Conservation (phyloP, 2,888 invertebrate species). For the Cheilosia vulpina region DNA sequence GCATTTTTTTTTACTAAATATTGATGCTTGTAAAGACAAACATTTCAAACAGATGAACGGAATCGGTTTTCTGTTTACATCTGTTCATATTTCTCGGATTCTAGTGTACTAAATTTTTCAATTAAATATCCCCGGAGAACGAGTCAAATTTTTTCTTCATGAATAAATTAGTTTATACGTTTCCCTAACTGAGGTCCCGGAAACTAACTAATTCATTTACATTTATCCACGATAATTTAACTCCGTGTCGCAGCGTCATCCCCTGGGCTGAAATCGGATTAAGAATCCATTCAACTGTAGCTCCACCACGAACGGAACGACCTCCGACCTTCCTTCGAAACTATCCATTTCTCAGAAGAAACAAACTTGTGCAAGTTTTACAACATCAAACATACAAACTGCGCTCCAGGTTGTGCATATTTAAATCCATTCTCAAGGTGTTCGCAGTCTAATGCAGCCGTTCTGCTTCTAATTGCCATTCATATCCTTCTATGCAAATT, state of each 20-base stretch:
- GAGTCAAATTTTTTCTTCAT: no score
- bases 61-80: no score
- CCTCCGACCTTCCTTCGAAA: background rate
- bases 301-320: background rate
- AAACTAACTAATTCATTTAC: background rate
- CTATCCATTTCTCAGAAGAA: constrained; percentile 35
- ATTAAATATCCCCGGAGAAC: no score
- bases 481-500: constrained; percentile 58
- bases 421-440: constrained; percentile 30
- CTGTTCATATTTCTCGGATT: no score
- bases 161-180: no score
- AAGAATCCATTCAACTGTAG: constrained; percentile 32
- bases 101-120: no score
- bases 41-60: no score
- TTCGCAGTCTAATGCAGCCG: constrained; percentile 39
- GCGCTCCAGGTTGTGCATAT: constrained; percentile 25
- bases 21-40: no score
- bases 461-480: constrained; percentile 52
- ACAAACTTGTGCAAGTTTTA: constrained; percentile 47
- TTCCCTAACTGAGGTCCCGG: no score
- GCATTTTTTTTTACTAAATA: no score
- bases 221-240: background rate
- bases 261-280: constrained; percentile 17
- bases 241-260: background rate
- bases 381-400: constrained; percentile 61